phyloP scores from a whole-genome alignment of 2,113 vertebrate genomes.

The Athene noctua region DNA sequence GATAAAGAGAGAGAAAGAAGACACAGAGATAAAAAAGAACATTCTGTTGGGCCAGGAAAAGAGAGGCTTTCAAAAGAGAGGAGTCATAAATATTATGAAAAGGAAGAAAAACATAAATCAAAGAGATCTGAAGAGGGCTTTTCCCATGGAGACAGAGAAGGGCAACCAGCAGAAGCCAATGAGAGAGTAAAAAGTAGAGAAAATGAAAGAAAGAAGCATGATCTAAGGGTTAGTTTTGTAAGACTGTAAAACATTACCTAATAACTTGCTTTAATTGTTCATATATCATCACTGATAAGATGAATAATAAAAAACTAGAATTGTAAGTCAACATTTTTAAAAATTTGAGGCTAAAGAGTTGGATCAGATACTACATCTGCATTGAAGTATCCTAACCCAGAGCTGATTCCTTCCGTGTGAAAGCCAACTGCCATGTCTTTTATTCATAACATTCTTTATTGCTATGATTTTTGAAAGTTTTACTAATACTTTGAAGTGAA shows the following conservation, averaged over 20 bases:
- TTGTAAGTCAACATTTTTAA: background rate
- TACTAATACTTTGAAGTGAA: background rate
- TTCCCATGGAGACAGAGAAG: slow-evolving; percentile 31
- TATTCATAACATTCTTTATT: background rate
- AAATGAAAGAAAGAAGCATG: slow-evolving; percentile 2
- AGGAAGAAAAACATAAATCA: slow-evolving; percentile 47
- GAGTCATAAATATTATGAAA: background rate
- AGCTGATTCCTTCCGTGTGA: background rate
- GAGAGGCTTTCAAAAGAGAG: slow-evolving; percentile 47
- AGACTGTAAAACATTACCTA: background rate
- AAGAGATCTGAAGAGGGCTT: slow-evolving; percentile 50
- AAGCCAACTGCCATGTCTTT: background rate
- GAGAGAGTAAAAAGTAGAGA: slow-evolving; percentile 40
- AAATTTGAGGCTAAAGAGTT: background rate
- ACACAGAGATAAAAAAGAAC: slow-evolving; percentile 57
- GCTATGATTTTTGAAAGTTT: background rate
- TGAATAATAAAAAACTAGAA: background rate
- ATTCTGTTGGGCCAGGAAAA: slow-evolving; percentile 18
- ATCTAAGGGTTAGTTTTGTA: slow-evolving; percentile 67
- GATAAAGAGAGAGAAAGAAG: slow-evolving; percentile 58
- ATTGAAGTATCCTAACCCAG: background rate
- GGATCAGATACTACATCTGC: background rate
- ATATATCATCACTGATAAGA: background rate
- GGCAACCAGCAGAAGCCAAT: slow-evolving; percentile 7
- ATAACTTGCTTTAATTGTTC: background rate